These are phyloP conservation scores for Phainopepla nitens DNA, from an alignment of 2,113 vertebrate genomes.

Conservation along the genomic window DNA sequence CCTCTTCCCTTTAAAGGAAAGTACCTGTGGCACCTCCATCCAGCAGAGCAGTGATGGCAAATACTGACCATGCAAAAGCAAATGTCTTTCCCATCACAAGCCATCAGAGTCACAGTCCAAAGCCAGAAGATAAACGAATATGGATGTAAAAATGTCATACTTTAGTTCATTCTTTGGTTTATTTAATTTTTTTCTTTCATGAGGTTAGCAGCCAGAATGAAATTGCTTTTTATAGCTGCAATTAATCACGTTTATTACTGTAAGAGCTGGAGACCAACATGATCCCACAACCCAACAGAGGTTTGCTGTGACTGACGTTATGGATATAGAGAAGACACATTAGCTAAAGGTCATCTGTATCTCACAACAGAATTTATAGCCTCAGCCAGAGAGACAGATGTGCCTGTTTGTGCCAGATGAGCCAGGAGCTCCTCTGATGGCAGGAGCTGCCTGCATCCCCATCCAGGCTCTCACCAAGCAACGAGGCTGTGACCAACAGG, in stretches of 20 bases:
- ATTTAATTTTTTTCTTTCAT: neutral
- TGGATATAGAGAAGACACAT: neutral
- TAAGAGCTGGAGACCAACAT: neutral
- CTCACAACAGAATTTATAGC: neutral
- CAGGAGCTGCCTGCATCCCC: neutral
- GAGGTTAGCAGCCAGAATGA: constrained; percentile 15
- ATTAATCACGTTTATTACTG: constrained; percentile 13
- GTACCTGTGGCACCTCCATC: neutral
- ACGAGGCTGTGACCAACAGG: neutral
- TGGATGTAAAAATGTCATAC: neutral
- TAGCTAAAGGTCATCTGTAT: neutral
- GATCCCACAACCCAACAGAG: neutral
- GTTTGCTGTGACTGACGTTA: neutral
- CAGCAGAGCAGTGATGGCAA: neutral
- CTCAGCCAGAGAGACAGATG: neutral
- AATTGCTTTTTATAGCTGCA: constrained; percentile 35
- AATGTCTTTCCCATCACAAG: neutral
- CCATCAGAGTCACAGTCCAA: neutral
- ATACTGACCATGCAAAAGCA: neutral
- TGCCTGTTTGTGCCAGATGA: neutral
- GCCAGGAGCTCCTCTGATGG: neutral
- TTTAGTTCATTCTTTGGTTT: neutral
- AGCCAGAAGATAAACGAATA: neutral
- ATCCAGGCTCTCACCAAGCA: neutral
- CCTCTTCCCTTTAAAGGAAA: neutral